phyloP scores from a whole-genome alignment of 2,888 invertebrate genomes.

The Syrphus vitripennis region DNA sequence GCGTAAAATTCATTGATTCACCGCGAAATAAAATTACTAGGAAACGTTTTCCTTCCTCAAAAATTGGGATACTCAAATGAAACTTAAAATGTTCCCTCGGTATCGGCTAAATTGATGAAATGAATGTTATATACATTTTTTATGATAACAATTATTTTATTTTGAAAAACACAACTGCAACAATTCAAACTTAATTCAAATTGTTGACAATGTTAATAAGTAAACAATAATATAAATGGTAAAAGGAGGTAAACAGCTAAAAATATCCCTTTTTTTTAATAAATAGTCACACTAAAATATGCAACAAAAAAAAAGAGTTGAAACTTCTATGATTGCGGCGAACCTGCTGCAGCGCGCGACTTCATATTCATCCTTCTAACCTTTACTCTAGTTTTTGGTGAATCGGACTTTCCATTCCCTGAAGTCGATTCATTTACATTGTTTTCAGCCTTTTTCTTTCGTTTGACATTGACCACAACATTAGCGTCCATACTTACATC shows the following conservation, averaged over 20 bases:
- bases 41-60: no score
- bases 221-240: background rate
- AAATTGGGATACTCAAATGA: no score
- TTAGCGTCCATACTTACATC: constrained; percentile 81
- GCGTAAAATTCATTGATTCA: no score
- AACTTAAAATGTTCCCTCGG: no score
- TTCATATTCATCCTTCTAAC: constrained; percentile 75
- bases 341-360: background rate
- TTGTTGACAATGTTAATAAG: constrained; percentile 2
- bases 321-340: constrained; percentile 16
- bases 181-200: background rate
- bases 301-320: constrained; percentile 10
- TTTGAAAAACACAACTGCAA: background rate
- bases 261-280: background rate
- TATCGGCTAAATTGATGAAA: no score
- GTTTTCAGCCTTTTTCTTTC: constrained; percentile 76
- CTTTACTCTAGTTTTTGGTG: constrained; percentile 76
- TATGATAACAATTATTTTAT: constrained; percentile 3
- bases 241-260: background rate
- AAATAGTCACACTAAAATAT: constrained; percentile 13
- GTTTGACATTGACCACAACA: constrained; percentile 80
- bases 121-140: background rate
- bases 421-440: background rate
- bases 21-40: no score
- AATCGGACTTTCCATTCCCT: constrained; percentile 34